Evolutionary conservation across 2,113 vertebrate genomes (phyloP).

Genomic region (Microcebus griseorufus): DNA sequence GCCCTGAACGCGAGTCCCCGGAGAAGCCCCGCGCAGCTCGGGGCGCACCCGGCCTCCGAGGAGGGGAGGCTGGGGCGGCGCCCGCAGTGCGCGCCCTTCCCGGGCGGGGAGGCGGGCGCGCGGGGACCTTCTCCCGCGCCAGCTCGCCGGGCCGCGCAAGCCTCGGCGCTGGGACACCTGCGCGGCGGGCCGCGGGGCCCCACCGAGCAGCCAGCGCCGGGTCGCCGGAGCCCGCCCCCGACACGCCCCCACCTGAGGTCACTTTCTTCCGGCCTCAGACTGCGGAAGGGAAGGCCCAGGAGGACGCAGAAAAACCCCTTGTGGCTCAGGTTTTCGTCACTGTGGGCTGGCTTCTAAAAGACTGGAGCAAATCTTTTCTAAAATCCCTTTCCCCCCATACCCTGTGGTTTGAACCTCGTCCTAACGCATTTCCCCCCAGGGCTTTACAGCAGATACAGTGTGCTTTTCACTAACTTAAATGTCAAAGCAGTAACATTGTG

Average conservation of each 20-base stretch:
- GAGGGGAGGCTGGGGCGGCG: background rate
- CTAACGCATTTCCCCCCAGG: background rate
- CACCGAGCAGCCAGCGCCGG: accelerated
- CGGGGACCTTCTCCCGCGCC: background rate
- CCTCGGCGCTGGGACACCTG: background rate
- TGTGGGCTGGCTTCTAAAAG: background rate
- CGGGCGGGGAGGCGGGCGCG: background rate
- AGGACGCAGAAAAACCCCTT: background rate
- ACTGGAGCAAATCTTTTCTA: background rate
- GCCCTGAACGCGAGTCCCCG: no score
- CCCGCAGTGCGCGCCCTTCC: accelerated
- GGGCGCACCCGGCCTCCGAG: background rate
- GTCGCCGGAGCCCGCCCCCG: background rate
- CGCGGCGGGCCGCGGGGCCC: background rate
- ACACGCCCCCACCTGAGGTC: background rate
- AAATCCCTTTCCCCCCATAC: background rate
- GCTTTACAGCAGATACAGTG: background rate
- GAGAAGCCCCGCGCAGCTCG: background rate
- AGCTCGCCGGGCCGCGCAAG: background rate
- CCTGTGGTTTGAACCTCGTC: background rate
- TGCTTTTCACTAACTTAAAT: background rate
- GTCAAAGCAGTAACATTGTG: background rate
- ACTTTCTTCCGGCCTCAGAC: background rate
- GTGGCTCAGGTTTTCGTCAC: background rate
- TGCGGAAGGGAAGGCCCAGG: background rate